Base-by-base conservation (phyloP, 2,888 invertebrate species). In the Byasa hedistus region DNA sequence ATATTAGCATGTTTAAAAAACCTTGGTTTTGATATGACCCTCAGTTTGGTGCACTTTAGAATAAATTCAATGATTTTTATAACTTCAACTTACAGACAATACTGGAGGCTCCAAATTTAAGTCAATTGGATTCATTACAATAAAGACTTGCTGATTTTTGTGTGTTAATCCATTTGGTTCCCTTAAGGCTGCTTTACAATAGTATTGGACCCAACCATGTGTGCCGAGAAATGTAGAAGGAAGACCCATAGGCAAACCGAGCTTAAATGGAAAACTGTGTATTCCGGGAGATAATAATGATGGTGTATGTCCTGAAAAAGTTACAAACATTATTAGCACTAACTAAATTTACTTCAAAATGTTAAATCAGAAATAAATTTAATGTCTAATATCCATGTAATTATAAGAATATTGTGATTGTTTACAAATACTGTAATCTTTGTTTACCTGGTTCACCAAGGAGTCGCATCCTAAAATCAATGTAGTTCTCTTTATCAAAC, bases 101-200 rank as follows among this genome's bases (percentile, higher is more conserved):
- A 97, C 95, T 10, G 97, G 95, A 54, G 97, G 97, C 82, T 98
- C 98, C 83, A 96, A 89, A 89, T 98, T 98, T 76, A 98, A 92
- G 85, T 98, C 98, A 73, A 98, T 97, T 5, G 98, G 98, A 85
- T 97, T 98, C 98, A 98, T 98, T 3, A 98, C 97, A 77, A 98
- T 97, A 86, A 98, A 98, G n/a, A 98, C 98, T 89, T 98, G 98
- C 84, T 98, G 98, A 83, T 98, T 98, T 86, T 98, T 98, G 82
- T 98, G 98, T 7, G 97, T 97, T 51, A 98, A 90, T 0, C 98
- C 98, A 72, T 95, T 96, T 10, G 97, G 96, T 78, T 98, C 98
- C 59, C 97, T 91, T 22, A 98, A 89, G 0, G 97, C 97, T 23
- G 97, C 96, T 84, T 97, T 97, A 80, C 98, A 98, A 82, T 95